A percentile compares a stretch with the other conserved stretches of the same genome.
Conservation (phyloP, 2,797 vertebrate genomes). For the Lemur catta region DNA sequence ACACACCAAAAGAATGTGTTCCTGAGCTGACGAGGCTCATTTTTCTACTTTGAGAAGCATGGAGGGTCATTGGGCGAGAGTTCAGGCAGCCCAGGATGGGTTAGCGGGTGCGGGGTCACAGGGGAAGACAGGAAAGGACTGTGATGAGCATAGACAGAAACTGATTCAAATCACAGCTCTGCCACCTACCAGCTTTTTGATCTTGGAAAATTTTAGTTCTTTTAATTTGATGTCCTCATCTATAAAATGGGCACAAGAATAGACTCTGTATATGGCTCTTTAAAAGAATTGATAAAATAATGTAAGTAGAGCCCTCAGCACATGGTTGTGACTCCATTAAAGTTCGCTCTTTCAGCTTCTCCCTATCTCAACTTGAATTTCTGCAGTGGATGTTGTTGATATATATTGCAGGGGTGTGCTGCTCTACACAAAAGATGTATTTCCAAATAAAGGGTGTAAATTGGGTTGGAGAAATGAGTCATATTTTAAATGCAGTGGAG, state of each 20-base stretch:
- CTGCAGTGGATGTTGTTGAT: background rate
- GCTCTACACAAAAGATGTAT: background rate
- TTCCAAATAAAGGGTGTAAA: slow-evolving; percentile 67
- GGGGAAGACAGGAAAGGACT: background rate
- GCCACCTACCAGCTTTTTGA: background rate
- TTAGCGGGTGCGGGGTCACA: background rate
- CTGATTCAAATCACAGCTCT: background rate
- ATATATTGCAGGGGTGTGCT: background rate
- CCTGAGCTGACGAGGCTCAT: background rate
- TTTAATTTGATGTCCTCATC: background rate
- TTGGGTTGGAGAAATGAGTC: slow-evolving; percentile 41
- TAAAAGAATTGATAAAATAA: slow-evolving; percentile 1
- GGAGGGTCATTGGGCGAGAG: background rate
- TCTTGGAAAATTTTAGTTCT: background rate
- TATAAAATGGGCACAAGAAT: background rate
- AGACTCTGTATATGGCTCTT: background rate
- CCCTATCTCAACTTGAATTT: background rate
- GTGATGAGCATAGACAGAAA: background rate
- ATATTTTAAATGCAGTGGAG: background rate
- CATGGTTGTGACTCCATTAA: background rate
- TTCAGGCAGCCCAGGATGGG: background rate
- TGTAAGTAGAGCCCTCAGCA: background rate
- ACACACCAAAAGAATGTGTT: background rate
- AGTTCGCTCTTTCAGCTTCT: background rate
- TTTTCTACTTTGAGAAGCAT: background rate